phyloP scores from a whole-genome alignment of 2,888 invertebrate species.

The Leptura quadrifasciata region DNA sequence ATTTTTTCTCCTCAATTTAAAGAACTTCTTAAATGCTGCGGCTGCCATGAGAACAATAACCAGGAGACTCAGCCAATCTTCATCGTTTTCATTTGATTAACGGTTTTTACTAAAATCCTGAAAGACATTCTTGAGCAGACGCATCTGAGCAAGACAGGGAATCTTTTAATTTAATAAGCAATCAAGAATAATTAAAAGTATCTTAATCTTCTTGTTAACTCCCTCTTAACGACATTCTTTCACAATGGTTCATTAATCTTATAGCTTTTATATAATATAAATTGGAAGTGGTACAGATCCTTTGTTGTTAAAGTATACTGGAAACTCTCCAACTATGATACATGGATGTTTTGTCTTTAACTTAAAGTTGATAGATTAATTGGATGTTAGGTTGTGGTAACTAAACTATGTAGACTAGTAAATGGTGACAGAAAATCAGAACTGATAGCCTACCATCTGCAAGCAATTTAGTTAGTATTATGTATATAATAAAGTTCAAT shows the following conservation, averaged over 20 bases:
- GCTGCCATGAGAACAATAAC: too few relatives aligned
- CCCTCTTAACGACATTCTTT: constrained; percentile 31
- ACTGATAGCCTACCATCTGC: too few relatives aligned
- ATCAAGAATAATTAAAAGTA: constrained; percentile 41
- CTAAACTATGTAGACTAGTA: too few relatives aligned
- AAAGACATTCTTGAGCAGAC: constrained; percentile 13
- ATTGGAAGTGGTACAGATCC: constrained; percentile 29
- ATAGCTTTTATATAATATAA: constrained; percentile 37
- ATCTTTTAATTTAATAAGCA: constrained; percentile 40
- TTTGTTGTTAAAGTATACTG: constrained; percentile 17
- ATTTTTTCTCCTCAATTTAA: too few relatives aligned
- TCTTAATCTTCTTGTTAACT: constrained; percentile 39
- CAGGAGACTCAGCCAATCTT: too few relatives aligned
- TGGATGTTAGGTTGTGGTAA: too few relatives aligned
- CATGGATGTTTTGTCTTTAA: constrained; percentile 14
- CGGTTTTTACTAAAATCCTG: constrained; percentile 20
- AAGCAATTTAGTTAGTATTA: too few relatives aligned
- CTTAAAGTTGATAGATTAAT: neutral
- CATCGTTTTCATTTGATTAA: constrained; percentile 24
- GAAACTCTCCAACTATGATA: constrained; percentile 14
- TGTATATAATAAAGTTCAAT: too few relatives aligned
- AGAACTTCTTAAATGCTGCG: too few relatives aligned
- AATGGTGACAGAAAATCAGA: too few relatives aligned
- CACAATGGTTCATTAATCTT: constrained; percentile 43
- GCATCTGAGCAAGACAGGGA: constrained; percentile 30